Conservation (phyloP, 2,113 vertebrate genomes). For the Epinephelus lanceolatus region DNA sequence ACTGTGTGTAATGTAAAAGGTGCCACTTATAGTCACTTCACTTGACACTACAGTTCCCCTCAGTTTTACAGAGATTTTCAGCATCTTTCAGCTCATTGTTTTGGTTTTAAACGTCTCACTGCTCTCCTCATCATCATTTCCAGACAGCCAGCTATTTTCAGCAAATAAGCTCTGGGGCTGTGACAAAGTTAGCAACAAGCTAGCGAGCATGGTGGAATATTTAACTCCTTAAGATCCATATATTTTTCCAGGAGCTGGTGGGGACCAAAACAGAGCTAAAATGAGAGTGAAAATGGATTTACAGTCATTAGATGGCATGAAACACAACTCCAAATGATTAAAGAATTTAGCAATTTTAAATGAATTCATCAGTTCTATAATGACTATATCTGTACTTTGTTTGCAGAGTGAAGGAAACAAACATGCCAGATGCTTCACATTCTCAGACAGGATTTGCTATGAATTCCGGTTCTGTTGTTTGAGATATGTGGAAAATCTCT, state of each 20-base stretch:
- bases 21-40: neutral
- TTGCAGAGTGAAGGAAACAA: neutral
- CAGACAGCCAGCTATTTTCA: neutral
- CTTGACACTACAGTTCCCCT: neutral
- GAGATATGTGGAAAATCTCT: constrained; percentile 15
- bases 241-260: neutral
- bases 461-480: constrained; percentile 13
- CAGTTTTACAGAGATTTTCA: neutral
- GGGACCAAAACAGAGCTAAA: neutral
- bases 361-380: neutral
- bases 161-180: neutral
- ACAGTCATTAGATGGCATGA: neutral
- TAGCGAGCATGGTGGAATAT: neutral
- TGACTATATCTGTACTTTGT: neutral
- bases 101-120: too few species aligned
- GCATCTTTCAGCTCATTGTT: neutral
- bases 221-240: neutral
- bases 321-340: neutral
- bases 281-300: neutral
- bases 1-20: neutral
- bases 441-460: neutral
- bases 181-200: neutral
- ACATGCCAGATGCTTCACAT: neutral
- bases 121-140: neutral
- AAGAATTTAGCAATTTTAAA: neutral